phyloP scores from a whole-genome alignment of 2,888 invertebrate species.

The Philonicus albiceps region DNA sequence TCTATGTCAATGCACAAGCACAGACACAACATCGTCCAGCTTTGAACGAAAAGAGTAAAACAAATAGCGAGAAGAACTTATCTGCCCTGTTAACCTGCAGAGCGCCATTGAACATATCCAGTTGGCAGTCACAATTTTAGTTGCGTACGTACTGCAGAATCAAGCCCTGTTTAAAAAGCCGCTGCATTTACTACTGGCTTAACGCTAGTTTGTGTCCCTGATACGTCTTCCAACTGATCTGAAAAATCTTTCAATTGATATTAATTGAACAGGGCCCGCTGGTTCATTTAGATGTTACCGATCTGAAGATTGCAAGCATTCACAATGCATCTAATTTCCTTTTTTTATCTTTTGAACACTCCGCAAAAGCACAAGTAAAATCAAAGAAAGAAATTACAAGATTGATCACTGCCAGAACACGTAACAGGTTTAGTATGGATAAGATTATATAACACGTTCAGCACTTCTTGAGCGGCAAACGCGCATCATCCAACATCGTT shows the following conservation, averaged over 20 bases:
- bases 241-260: conserved; percentile 25
- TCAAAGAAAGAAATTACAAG: background rate
- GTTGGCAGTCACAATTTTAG: background rate
- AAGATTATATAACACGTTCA: conserved; percentile 21
- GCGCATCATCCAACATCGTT: background rate
- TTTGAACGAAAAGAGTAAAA: conserved; percentile 15
- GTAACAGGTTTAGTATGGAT: conserved; percentile 24
- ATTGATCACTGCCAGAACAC: conserved; percentile 23
- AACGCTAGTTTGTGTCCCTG: background rate
- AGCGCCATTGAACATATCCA: conserved; percentile 6
- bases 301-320: conserved; percentile 20
- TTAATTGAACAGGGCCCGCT: background rate
- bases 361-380: background rate
- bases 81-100: conserved; percentile 4
- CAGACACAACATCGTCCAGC: conserved; percentile 19
- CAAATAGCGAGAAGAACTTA: conserved; percentile 15
- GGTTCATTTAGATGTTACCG: conserved; percentile 27
- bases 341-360: background rate
- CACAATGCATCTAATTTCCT: conserved; percentile 20
- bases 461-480: background rate
- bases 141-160: background rate
- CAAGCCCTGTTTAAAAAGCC: background rate
- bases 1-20: conserved; percentile 41
- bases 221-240: background rate
- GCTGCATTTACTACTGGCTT: background rate